Percentiles rank a stretch among this genome's conserved stretches.
Conservation (phyloP, 2,888 invertebrate species). For the Polylopha cassiicola region DNA sequence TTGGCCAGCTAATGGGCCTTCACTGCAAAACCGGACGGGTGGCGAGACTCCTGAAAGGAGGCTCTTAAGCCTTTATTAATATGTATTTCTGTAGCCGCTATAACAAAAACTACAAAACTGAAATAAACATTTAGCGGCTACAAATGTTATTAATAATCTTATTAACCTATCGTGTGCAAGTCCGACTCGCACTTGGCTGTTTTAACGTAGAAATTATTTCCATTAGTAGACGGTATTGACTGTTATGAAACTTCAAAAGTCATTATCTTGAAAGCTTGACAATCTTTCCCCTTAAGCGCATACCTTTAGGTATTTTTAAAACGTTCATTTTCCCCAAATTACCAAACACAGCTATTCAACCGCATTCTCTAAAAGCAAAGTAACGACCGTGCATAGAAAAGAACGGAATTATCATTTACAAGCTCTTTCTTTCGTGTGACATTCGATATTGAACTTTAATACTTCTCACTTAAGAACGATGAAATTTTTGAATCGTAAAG, state of each 20-base stretch:
- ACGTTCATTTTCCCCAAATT: constrained; percentile 16
- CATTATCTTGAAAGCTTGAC: constrained; percentile 18
- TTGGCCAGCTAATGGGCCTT: too few species aligned
- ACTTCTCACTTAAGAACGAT: constrained; percentile 1
- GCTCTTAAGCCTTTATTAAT: too few species aligned
- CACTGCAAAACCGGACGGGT: too few species aligned
- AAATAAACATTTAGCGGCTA: too few species aligned
- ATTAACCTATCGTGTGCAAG: too few species aligned
- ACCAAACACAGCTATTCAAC: constrained; percentile 17
- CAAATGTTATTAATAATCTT: too few species aligned
- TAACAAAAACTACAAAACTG: too few species aligned
- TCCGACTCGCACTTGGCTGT: too few species aligned
- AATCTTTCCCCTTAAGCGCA: constrained; percentile 1
- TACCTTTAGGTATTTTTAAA: constrained; percentile 9
- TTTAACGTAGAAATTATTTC: too few species aligned
- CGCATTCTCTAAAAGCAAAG: constrained; percentile 22
- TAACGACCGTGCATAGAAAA: constrained; percentile 16
- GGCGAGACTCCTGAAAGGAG: too few species aligned
- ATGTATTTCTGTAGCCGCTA: too few species aligned
- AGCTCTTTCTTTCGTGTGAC: neutral
- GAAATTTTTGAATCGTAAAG: neutral
- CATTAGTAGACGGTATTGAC: too few species aligned
- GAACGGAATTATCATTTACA: constrained; percentile 18
- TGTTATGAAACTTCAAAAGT: constrained; percentile 15
- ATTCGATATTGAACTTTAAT: constrained; percentile 7